phyloP scores from a whole-genome alignment of 2,888 invertebrate species.

The Papilio elwesi region DNA sequence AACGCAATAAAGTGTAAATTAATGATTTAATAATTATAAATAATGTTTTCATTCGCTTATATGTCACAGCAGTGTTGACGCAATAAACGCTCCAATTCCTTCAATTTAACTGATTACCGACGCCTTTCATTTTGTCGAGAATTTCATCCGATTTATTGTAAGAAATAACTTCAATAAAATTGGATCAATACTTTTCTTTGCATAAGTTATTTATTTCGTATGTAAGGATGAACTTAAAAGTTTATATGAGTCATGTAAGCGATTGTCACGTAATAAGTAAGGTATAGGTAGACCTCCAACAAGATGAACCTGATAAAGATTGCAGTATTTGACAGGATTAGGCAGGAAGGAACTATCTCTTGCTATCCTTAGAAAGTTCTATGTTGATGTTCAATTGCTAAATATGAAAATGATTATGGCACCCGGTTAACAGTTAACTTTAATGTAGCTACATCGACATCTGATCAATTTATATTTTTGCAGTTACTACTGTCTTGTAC shows the following conservation, averaged over 20 bases:
- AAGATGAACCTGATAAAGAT: no score
- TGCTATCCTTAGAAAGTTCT: background rate
- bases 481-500: slow-evolving; percentile 62
- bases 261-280: no score
- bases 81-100: slow-evolving; percentile 32
- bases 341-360: no score
- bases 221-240: no score
- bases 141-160: slow-evolving; percentile 22
- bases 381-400: background rate
- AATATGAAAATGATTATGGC: no score
- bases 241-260: no score
- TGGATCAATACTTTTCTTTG: no score
- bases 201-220: no score
- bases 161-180: background rate
- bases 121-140: slow-evolving; percentile 18
- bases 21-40: slow-evolving; percentile 24
- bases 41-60: slow-evolving; percentile 29
- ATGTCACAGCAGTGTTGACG: slow-evolving; percentile 19
- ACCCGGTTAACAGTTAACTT: background rate
- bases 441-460: background rate
- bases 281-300: no score
- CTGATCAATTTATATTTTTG: no score
- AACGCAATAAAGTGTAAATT: slow-evolving; percentile 16
- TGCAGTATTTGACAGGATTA: no score
- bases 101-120: slow-evolving; percentile 1